These are phyloP conservation scores for Rhinogobio ventralis DNA, from an alignment of 2,797 vertebrate species.

Conservation along the genomic window DNA sequence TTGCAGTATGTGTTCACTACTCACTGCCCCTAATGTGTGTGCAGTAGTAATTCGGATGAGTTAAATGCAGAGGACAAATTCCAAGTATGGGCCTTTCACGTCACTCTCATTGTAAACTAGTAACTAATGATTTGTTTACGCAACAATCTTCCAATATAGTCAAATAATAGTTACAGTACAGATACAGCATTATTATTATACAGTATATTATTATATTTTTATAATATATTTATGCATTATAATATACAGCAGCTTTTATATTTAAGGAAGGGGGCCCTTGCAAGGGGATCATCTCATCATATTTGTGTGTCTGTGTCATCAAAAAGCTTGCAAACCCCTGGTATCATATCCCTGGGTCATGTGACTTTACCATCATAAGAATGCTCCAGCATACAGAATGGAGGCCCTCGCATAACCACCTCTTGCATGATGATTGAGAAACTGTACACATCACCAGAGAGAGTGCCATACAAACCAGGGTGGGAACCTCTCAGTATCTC, in stretches of 20 bases:
- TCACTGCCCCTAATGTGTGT: no score
- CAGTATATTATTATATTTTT: no score
- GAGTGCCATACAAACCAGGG: slow-evolving; percentile 67
- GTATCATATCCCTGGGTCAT: not conserved
- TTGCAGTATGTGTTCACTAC: no score
- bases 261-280: not conserved
- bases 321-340: not conserved
- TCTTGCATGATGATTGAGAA: slow-evolving; percentile 84
- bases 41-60: no score
- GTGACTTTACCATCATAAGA: slow-evolving; percentile 68
- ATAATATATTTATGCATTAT: not conserved
- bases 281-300: not conserved
- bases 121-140: not conserved
- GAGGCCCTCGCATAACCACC: slow-evolving; percentile 79
- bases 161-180: not conserved
- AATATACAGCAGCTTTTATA: not conserved
- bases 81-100: no score
- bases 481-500: slow-evolving; percentile 75
- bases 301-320: not conserved
- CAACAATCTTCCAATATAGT: not conserved
- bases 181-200: not conserved
- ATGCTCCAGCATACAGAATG: slow-evolving; percentile 79
- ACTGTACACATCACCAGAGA: slow-evolving; percentile 78
- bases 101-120: not conserved
- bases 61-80: no score